These are phyloP conservation scores for Plemyria rubiginata DNA, from an alignment of 2,888 invertebrate species.

Conservation along the genomic window DNA sequence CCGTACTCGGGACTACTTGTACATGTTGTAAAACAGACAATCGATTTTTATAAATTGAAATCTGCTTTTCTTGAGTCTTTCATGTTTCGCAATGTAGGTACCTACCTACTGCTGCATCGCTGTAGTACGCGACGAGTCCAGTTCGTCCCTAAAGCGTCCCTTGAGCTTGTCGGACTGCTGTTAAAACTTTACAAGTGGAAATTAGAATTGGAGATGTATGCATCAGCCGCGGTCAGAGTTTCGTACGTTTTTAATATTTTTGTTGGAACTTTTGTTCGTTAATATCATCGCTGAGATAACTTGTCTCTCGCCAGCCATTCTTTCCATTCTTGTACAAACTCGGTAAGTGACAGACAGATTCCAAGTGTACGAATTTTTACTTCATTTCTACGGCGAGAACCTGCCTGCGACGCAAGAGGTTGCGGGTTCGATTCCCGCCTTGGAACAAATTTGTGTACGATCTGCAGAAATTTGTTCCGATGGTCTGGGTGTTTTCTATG, in stretches of 20 bases:
- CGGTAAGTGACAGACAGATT: not conserved
- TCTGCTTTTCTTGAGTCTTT: too few relatives aligned
- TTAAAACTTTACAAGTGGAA: slow-evolving; percentile 11
- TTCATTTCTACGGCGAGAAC: too few relatives aligned
- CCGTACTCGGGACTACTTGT: not conserved
- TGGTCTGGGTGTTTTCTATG: too few relatives aligned
- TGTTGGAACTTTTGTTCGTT: slow-evolving; percentile 12
- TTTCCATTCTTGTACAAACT: not conserved
- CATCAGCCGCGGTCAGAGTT: slow-evolving; percentile 10
- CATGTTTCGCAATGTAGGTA: not conserved
- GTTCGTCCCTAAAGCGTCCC: slow-evolving; percentile 3
- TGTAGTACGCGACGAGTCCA: not conserved
- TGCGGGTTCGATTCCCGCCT: too few relatives aligned
- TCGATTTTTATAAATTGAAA: too few relatives aligned
- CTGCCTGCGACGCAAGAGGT: too few relatives aligned
- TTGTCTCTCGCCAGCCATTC: too few relatives aligned
- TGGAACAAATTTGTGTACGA: too few relatives aligned
- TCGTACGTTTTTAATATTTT: slow-evolving; percentile 13
- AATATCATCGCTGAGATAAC: not conserved
- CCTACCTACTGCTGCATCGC: too few relatives aligned
- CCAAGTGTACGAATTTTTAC: too few relatives aligned
- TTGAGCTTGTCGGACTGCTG: slow-evolving; percentile 19
- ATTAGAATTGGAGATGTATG: slow-evolving; percentile 26
- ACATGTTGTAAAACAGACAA: too few relatives aligned
- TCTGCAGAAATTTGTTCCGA: too few relatives aligned